These are phyloP conservation scores for Dasysyrphus tricinctus DNA, from an alignment of 2,888 invertebrate species.

Conservation along the genomic window DNA sequence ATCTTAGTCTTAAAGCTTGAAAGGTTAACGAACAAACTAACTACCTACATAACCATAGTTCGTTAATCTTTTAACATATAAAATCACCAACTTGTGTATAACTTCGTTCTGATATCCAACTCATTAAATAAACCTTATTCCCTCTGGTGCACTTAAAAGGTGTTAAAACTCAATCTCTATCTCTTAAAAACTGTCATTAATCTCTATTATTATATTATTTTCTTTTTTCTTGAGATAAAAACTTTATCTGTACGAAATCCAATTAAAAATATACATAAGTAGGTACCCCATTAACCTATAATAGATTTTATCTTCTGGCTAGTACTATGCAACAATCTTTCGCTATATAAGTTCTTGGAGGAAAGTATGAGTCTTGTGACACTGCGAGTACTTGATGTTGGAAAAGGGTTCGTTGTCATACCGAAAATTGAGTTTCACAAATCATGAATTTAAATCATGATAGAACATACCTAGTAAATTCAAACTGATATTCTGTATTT, in stretches of 20 bases:
- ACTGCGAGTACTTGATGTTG: neutral
- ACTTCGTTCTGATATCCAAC: neutral
- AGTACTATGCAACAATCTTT: neutral
- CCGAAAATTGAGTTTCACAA: neutral
- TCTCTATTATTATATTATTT: neutral
- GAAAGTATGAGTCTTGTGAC: neutral
- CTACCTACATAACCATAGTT: too few relatives aligned
- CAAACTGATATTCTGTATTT: neutral
- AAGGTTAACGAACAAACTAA: too few relatives aligned
- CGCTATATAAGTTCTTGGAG: neutral
- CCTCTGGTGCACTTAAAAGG: neutral
- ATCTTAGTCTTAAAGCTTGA: too few relatives aligned
- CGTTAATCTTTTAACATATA: neutral
- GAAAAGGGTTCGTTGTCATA: constrained; percentile 7
- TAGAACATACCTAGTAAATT: constrained; percentile 5
- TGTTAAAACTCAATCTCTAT: constrained; percentile 7
- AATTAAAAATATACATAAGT: constrained; percentile 38
- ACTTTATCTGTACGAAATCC: constrained; percentile 18
- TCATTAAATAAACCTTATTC: constrained; percentile 13
- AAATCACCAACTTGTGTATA: neutral
- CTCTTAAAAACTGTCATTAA: neutral
- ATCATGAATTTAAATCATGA: constrained; percentile 20
- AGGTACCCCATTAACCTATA: constrained; percentile 33
- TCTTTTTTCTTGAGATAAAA: neutral
- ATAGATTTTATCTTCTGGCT: constrained; percentile 27